A percentile compares a stretch with the other conserved stretches of the same genome.
Conservation (phyloP, 2,113 vertebrate genomes). For the Oostethus manadensis region DNA sequence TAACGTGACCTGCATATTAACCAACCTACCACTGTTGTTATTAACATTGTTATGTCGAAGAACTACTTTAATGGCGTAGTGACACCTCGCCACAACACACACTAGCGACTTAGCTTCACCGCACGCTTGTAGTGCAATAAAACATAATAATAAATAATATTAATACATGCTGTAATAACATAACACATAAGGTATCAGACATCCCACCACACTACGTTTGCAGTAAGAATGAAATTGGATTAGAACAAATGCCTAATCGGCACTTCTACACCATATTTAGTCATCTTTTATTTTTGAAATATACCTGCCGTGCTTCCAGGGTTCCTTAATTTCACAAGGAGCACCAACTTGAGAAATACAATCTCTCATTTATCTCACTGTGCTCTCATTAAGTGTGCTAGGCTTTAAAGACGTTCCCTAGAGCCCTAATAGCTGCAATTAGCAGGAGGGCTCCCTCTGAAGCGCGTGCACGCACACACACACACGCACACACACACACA, state of each 20-base stretch:
- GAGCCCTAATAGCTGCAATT: slow-evolving; percentile 64
- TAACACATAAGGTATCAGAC: too few species aligned
- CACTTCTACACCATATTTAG: neutral
- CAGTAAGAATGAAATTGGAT: neutral
- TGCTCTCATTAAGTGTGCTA: slow-evolving; percentile 52
- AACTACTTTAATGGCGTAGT: too few species aligned
- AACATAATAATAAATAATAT: too few species aligned
- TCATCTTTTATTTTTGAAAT: neutral
- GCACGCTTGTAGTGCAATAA: too few species aligned
- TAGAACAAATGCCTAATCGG: slow-evolving; percentile 44
- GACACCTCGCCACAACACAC: too few species aligned
- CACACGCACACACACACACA: slow-evolving; percentile 17
- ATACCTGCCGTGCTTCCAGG: slow-evolving; percentile 1
- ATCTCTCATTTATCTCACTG: slow-evolving; percentile 58
- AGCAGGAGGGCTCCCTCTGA: slow-evolving; percentile 44
- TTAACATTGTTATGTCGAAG: too few species aligned
- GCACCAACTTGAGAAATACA: slow-evolving; percentile 43
- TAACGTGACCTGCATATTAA: too few species aligned
- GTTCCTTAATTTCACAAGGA: slow-evolving; percentile 21
- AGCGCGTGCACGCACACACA: slow-evolving; percentile 24
- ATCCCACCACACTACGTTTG: neutral
- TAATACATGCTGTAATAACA: too few species aligned
- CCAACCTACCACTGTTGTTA: too few species aligned
- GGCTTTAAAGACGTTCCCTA: slow-evolving; percentile 31
- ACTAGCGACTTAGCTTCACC: too few species aligned